Percentiles rank a stretch among this genome's conserved stretches.
phyloP scores from a whole-genome alignment of 2,113 vertebrate species.

The Cranoglanis bouderius region DNA sequence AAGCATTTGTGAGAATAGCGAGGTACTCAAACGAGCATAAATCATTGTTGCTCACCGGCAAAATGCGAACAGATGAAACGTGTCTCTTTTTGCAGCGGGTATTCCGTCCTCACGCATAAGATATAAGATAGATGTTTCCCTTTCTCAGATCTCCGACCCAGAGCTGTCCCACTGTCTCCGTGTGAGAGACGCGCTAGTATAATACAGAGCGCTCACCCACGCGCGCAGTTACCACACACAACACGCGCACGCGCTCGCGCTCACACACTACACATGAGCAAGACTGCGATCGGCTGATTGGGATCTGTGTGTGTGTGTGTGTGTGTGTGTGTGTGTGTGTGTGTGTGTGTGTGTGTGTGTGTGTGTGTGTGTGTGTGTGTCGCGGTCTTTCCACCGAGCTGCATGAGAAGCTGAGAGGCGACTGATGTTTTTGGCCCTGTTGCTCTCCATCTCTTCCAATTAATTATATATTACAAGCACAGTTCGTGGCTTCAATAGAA shows the following conservation, averaged over 20 bases:
- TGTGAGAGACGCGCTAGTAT: neutral
- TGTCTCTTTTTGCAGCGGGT: conserved; percentile 47
- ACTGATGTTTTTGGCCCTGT: conserved; percentile 22
- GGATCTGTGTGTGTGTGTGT: conserved; percentile 48
- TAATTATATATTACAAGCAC: conserved; percentile 36
- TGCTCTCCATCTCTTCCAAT: conserved; percentile 40
- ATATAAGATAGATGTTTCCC: neutral
- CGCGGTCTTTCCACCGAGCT: conserved; percentile 21
- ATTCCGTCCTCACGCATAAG: neutral
- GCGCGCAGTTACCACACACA: conserved; percentile 23
- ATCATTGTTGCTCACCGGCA: conserved; percentile 65
- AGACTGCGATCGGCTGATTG: conserved; percentile 53
- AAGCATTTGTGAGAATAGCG: neutral
- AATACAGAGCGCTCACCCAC: conserved; percentile 27
- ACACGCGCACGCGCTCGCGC: neutral
- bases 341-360: conserved; percentile 44
- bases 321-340: conserved; percentile 41
- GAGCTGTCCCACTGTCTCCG: conserved; percentile 10
- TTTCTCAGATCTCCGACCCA: neutral
- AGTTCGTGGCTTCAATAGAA: neutral
- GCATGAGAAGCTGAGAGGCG: conserved; percentile 17
- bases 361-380: conserved; percentile 39
- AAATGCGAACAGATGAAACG: conserved; percentile 49
- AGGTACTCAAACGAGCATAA: neutral
- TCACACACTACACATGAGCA: conserved; percentile 29